Evolutionary conservation across 2,888 invertebrate genomes (phyloP), one percentile per base, ranked within the genome.

Genomic region (Cheilosia variabilis): DNA sequence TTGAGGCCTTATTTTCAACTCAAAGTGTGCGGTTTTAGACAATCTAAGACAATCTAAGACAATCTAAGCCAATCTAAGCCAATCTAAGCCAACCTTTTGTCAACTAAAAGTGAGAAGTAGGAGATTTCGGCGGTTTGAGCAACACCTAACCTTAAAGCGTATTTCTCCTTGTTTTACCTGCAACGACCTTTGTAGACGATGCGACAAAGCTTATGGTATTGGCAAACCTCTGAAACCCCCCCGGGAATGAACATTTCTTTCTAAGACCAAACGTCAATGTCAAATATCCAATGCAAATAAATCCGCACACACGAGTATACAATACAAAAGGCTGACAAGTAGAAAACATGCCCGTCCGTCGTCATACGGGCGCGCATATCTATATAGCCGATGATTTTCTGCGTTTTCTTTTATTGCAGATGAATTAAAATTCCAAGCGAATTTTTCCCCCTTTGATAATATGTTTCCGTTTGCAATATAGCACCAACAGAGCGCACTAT

Each of bases 351-450:
- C 31, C 52, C 52, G 22, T 15, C 52, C 52, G 52, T 24, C 24
- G 52, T 24, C 43, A n/a, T 43, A 24, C 10, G 2, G 27, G 24
- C 9, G 19, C 13, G 3, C 27, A 19, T 27, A 17, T 34, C 52
- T 10, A 4, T 31, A 55, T n/a, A 53, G 41, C 31, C 52, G 53
- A 53, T 37, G 63, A 66, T 58, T 66, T 76, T 76, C 47, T 58
- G 50, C 75, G 50, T 66, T 76, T 77, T 76, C 76, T 66, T 68
- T 66, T 76, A 76, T 76, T 69, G 52, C 60, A 60, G 52, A 69
- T 68, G 68, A 76, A 77, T 77, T 68, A 68, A 68, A 68, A 77
- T 77, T 68, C 68, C 60, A 50, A 77, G 58, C 58, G 52, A 76
- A 76, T 58, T 58, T 47, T 31, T 47, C 55, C 27, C 69, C 62